Percentiles rank a stretch among this genome's conserved stretches.
These are phyloP conservation scores for Suricata suricatta DNA, from an alignment of 2,113 vertebrate genomes.

Conservation along the genomic window DNA sequence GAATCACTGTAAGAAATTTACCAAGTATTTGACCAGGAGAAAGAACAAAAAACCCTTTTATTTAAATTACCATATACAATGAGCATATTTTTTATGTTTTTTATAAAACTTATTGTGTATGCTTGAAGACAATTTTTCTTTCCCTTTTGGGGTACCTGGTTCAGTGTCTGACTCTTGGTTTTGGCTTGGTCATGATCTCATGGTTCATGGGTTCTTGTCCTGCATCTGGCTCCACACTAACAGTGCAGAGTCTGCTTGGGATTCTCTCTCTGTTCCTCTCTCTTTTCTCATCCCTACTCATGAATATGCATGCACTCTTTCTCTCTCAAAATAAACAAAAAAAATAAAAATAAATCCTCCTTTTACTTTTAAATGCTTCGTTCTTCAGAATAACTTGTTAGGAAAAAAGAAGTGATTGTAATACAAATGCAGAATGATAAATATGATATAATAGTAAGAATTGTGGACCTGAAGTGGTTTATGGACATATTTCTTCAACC, in stretches of 20 bases:
- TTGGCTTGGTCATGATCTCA: too few species aligned
- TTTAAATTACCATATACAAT: constrained; percentile 22
- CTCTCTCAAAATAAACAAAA: too few species aligned
- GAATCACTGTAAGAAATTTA: background rate
- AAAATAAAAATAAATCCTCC: background rate
- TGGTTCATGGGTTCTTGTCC: too few species aligned
- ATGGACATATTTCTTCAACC: background rate
- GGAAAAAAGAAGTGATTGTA: background rate
- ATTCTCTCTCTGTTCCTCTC: too few species aligned
- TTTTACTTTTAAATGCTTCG: background rate
- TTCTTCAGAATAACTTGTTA: background rate
- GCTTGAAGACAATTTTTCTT: background rate
- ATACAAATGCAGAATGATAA: background rate
- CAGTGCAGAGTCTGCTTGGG: too few species aligned
- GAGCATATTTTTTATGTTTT: background rate
- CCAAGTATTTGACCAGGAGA: constrained; percentile 6
- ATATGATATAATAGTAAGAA: background rate
- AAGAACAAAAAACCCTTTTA: background rate
- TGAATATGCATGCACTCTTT: too few species aligned
- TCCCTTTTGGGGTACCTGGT: background rate
- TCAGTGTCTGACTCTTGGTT: too few species aligned
- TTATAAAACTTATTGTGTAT: background rate
- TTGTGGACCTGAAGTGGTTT: background rate
- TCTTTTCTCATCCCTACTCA: too few species aligned
- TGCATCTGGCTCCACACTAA: too few species aligned